Conservation (phyloP, 2,888 invertebrate species). For the Argynnis bischoffii region DNA sequence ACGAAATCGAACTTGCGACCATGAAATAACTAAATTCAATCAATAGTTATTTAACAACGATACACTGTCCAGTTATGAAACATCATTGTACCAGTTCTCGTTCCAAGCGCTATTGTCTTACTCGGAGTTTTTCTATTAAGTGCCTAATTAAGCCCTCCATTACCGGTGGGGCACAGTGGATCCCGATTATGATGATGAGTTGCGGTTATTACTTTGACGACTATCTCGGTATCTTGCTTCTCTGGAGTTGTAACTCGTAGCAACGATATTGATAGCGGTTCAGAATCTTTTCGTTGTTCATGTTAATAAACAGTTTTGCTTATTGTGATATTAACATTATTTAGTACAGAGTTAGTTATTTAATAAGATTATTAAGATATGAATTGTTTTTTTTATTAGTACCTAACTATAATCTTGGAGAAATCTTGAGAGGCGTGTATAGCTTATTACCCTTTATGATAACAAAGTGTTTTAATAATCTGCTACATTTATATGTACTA, state of each 20-base stretch:
- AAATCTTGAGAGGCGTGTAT: too few species aligned
- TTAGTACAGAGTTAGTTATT: not conserved
- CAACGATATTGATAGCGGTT: constrained; percentile 14
- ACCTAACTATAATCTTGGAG: too few species aligned
- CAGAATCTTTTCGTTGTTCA: not conserved
- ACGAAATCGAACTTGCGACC: too few species aligned
- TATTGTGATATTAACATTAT: not conserved
- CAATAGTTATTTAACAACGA: not conserved
- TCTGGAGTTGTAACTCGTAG: not conserved
- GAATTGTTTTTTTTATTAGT: too few species aligned
- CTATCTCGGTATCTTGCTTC: constrained; percentile 18
- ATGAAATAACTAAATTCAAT: not conserved
- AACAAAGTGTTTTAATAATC: too few species aligned
- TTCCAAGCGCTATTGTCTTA: constrained; percentile 22
- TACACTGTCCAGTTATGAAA: constrained; percentile 11
- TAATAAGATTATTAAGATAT: not conserved
- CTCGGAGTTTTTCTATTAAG: constrained; percentile 56
- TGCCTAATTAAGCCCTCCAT: constrained; percentile 56
- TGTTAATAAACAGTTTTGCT: not conserved
- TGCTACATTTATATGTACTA: too few species aligned
- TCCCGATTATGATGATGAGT: constrained; percentile 42
- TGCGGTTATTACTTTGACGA: constrained; percentile 40
- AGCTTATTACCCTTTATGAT: too few species aligned
- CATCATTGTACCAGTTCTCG: constrained; percentile 37
- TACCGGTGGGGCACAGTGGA: constrained; percentile 40